These are phyloP conservation scores for Stictonetta naevosa DNA, from an alignment of 2,113 vertebrate species.

Conservation along the genomic window DNA sequence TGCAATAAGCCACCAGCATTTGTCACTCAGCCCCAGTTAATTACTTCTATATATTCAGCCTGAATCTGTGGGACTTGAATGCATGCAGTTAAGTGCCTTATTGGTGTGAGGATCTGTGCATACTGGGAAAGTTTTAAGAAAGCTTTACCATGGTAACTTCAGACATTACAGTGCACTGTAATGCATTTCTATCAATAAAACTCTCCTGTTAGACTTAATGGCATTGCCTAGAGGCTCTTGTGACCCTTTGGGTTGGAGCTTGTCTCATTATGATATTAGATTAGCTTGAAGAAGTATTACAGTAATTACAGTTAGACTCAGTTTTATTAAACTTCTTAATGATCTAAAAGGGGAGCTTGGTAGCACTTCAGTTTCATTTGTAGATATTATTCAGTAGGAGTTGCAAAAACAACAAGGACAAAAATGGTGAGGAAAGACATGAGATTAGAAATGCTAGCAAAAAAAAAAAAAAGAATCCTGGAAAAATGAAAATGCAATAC, in stretches of 20 bases:
- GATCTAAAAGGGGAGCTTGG: neutral
- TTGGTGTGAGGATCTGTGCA: neutral
- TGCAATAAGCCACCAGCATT: fast-evolving
- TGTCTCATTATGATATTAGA: neutral
- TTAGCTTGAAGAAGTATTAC: neutral
- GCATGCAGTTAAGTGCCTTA: neutral
- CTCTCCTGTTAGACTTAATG: neutral
- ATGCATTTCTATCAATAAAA: neutral
- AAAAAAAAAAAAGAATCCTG: neutral
- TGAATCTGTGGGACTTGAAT: neutral
- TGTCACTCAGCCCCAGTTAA: neutral
- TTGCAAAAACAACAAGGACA: neutral
- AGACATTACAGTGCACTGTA: neutral
- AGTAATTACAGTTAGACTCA: neutral
- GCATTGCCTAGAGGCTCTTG: neutral
- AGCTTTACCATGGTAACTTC: neutral
- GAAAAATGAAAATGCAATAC: neutral
- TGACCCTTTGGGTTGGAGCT: neutral
- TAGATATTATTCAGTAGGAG: neutral
- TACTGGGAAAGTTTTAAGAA: neutral
- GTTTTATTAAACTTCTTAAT: neutral
- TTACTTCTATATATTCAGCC: neutral
- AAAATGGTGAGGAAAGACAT: neutral
- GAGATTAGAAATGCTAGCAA: neutral
- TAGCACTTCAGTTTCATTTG: neutral